A percentile compares a stretch with the other conserved stretches of the same genome.
Evolutionary conservation across 2,797 vertebrate species (phyloP).

Genomic region (Pampus argenteus): DNA sequence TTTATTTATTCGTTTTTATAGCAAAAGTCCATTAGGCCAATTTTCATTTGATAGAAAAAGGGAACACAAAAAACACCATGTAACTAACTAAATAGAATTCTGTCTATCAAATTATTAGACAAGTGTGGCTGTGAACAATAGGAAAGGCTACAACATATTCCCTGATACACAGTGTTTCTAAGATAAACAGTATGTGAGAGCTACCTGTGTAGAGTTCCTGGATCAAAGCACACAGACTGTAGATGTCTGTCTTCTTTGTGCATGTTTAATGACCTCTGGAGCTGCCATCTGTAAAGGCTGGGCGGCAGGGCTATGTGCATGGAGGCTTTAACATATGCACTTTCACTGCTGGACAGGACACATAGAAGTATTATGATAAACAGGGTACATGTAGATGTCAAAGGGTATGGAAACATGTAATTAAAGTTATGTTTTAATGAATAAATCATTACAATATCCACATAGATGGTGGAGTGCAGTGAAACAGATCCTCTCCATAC

Average conservation of each 20-base stretch:
- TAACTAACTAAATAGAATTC: background rate
- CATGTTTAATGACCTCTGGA: constrained; percentile 79
- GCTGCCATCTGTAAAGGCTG: constrained; percentile 81
- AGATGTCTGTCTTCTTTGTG: constrained; percentile 79
- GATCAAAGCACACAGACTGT: constrained; percentile 81
- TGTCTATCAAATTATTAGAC: background rate
- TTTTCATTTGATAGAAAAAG: background rate
- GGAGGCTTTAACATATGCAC: constrained; percentile 2
- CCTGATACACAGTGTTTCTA: background rate
- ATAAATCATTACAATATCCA: too few relatives aligned
- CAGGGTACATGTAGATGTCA: too few relatives aligned
- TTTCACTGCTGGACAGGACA: constrained; percentile 1
- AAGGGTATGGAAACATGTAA: too few relatives aligned
- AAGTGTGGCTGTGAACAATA: background rate
- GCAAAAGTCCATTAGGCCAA: background rate
- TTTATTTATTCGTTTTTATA: background rate
- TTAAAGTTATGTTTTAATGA: too few relatives aligned
- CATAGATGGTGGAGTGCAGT: too few relatives aligned
- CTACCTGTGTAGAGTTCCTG: constrained; percentile 83
- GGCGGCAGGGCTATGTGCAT: constrained; percentile 54
- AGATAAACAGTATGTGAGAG: background rate
- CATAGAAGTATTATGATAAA: background rate
- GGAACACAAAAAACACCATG: background rate
- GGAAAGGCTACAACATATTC: background rate
- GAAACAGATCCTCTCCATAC: too few relatives aligned